A percentile compares a stretch with the other conserved stretches of the same genome.
phyloP scores from a whole-genome alignment of 2,113 vertebrate genomes.

The Lophura nycthemera region DNA sequence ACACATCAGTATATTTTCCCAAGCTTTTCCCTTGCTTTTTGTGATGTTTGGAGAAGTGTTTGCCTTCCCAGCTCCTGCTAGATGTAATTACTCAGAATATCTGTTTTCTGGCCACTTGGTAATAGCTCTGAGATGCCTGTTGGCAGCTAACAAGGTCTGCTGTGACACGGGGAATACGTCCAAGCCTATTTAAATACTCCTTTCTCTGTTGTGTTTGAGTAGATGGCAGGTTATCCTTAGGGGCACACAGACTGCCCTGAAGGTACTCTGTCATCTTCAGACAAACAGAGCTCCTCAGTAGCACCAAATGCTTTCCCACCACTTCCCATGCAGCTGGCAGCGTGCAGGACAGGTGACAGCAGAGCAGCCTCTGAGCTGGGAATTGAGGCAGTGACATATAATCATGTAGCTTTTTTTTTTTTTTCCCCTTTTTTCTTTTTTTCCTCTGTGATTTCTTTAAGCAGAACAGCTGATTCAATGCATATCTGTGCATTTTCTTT shows the following conservation, averaged over 20 bases:
- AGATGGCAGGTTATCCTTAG: neutral
- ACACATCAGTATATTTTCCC: accelerated
- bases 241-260: neutral
- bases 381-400: neutral
- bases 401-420: neutral
- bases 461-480: neutral
- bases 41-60: neutral
- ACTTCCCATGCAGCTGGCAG: neutral
- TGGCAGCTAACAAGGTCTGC: neutral
- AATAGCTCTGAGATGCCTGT: neutral
- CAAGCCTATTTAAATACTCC: neutral
- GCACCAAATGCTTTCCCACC: neutral
- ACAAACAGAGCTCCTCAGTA: neutral
- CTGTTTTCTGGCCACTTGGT: neutral
- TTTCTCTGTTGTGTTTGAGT: neutral
- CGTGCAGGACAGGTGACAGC: neutral
- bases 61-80: neutral
- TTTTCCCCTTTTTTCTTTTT: too few species aligned
- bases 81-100: neutral
- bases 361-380: neutral
- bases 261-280: constrained; percentile 18
- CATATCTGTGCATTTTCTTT: neutral
- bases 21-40: accelerated
- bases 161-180: neutral
- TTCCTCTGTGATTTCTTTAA: neutral